Evolutionary conservation across 2,888 invertebrate species (phyloP), one percentile per base, ranked within the genome.

Genomic region (Yponomeuta cagnagella): DNA sequence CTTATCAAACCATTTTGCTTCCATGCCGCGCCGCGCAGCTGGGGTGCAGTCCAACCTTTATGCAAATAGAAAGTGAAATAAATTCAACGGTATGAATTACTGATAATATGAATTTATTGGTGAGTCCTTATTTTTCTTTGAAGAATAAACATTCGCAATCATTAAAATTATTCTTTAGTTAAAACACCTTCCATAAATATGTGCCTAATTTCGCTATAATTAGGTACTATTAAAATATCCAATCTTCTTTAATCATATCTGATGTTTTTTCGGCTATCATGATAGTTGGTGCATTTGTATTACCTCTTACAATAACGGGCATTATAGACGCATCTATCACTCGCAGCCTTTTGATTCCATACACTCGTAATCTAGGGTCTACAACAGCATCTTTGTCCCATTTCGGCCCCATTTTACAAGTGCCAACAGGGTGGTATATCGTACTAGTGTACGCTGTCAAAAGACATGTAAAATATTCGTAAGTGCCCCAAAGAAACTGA

Each of bases 231-330:
- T 43, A 43, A 43, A 43, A 43, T 58, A 72, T 43, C 88, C 89
- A 88, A 73, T 90, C 88, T 78, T 95, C 93, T 79, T 96, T 96
- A 70, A 96, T 95, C 90, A 96, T 93, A 84, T 97, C 96, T 1
- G 96, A 93, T 0, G 94, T 96, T 76, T 96, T 96, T 80, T 97
- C 97, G 0, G 94, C 97, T 71, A 97, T 96, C 97, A 97, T 97
- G 15, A 97, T 95, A 0, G 95, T 94, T 0, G 97, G 96, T 0
- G 96, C 97, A 82, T 97, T 97, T 0, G 96, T 96, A 82, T 97
- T 97, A 6, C 95, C 96, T 78, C 93, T 84, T 0, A 94, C 88
- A 74, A 95, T 93, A 37, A 85, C 82, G 0, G 95, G 95, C 94
- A 95, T 95, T 31, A 95, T 93, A 0, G 95, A 95, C 0, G 95